These are phyloP conservation scores for Epinotia nisella DNA, from an alignment of 2,888 invertebrate species.

Conservation along the genomic window DNA sequence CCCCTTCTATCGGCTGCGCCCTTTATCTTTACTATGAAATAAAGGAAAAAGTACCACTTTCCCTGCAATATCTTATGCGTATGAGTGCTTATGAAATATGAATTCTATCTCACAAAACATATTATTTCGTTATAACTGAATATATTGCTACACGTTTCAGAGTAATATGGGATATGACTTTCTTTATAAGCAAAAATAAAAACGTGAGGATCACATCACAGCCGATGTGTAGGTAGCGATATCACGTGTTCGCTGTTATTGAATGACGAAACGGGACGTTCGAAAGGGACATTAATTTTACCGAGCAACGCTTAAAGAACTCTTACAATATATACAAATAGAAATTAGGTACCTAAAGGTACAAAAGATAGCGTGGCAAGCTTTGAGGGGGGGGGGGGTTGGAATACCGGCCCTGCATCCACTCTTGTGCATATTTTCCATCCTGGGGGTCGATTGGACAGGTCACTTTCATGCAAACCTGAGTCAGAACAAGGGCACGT, in stretches of 20 bases:
- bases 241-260: slow-evolving; percentile 11
- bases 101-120: slow-evolving; percentile 81
- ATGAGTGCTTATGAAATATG: slow-evolving; percentile 82
- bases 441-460: too few species aligned
- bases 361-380: too few species aligned
- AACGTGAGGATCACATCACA: slow-evolving; percentile 56
- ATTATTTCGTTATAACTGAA: slow-evolving; percentile 81
- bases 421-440: too few species aligned
- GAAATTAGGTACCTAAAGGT: too few species aligned
- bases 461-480: too few species aligned
- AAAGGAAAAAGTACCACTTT: slow-evolving; percentile 75
- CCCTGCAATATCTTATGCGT: slow-evolving; percentile 76
- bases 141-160: slow-evolving; percentile 75
- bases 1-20: slow-evolving; percentile 67
- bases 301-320: neutral
- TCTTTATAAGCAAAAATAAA: slow-evolving; percentile 68
- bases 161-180: slow-evolving; percentile 65
- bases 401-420: too few species aligned
- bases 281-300: neutral
- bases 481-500: too few species aligned
- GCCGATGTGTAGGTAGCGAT: slow-evolving; percentile 46
- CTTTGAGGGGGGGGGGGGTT: too few species aligned
- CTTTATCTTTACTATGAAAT: slow-evolving; percentile 79
- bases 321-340: too few species aligned
- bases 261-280: slow-evolving; percentile 8